Evolutionary conservation across 2,113 vertebrate genomes (phyloP), one percentile per base, ranked within the genome.

Genomic region (Aptenodytes patagonicus): DNA sequence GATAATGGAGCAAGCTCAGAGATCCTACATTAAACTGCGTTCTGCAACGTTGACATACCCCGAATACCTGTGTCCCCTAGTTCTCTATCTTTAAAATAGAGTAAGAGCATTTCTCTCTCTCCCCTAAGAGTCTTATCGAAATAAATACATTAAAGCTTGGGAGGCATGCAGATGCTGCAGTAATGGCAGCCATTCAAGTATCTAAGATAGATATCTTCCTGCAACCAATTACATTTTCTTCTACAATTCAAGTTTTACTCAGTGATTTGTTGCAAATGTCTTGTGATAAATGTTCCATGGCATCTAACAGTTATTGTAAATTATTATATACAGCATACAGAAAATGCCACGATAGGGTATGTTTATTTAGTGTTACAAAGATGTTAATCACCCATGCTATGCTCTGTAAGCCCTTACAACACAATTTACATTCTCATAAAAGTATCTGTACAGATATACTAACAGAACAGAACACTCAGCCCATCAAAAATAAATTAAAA

Each of bases 301-400:
- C 91, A 86, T 58, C 84, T 64, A 94, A 89, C 93, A 95, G 77
- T 96, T 95, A 91, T 32, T 83, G 89, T 91, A 89, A 95, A 90
- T 97, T 91, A 96, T 94, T 91, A 77, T 14, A 95, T 47, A 58
- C 73, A 90, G 66, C 81, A 73, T 13, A 80, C 58, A 95, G 91
- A 93, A 97, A 97, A 87, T 69, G 66, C 89, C 93, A 95, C 73
- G 91, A 93, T 82, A 87, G 86, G 62, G 66, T 94, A 89, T 95
- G 93, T 95, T 97, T 97, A 95, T 96, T 96, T 96, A 96, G 95
- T 83, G 78, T 83, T 91, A 95, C 94, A 89, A 95, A 97, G 94
- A 95, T 88, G 93, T 95, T 97, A 94, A 97, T 95, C 97, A 94
- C 84, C 93, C 93, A 60, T 81, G 84, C 75, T 91, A 95, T 64